Percentiles rank a stretch among this genome's conserved stretches.
These are phyloP conservation scores for Petrocephalus microphthalmus DNA, from an alignment of 2,113 vertebrate species.

Conservation along the genomic window DNA sequence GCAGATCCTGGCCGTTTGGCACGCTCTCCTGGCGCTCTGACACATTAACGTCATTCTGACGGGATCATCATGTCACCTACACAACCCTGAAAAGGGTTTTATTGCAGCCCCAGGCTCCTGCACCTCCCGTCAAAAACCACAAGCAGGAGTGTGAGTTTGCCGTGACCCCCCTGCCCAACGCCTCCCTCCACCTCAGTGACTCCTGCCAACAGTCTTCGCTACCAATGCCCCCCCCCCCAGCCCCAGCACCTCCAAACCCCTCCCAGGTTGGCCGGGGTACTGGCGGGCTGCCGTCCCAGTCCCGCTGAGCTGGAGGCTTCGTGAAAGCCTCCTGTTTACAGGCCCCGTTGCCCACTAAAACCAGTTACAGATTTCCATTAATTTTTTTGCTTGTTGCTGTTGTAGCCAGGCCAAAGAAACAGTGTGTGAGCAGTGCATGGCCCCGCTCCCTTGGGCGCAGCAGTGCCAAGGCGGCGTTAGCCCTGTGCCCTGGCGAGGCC, in stretches of 20 bases:
- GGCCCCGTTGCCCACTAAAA: slow-evolving; percentile 60
- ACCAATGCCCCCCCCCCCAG: slow-evolving; percentile 33
- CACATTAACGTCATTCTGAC: neutral
- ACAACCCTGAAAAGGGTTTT: slow-evolving; percentile 65
- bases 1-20: too few relatives aligned
- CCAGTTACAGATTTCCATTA: slow-evolving; percentile 64
- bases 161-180: slow-evolving; percentile 46
- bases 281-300: slow-evolving; percentile 46
- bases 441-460: slow-evolving; percentile 53
- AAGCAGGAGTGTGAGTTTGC: slow-evolving; percentile 65
- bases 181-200: neutral
- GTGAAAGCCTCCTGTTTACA: slow-evolving; percentile 58
- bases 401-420: slow-evolving; percentile 64
- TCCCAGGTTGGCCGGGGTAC: slow-evolving; percentile 57
- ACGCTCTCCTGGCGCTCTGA: neutral
- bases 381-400: slow-evolving; percentile 47
- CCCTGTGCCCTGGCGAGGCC: slow-evolving; percentile 38
- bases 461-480: slow-evolving; percentile 54
- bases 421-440: slow-evolving; percentile 55
- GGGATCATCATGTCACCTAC: slow-evolving; percentile 31
- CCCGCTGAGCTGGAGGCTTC: slow-evolving; percentile 55
- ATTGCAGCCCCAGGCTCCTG: slow-evolving; percentile 49
- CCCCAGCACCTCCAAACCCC: slow-evolving; percentile 32
- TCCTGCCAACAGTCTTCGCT: neutral
- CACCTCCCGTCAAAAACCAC: slow-evolving; percentile 51